Evolutionary conservation across 2,797 vertebrate genomes (phyloP).

Genomic region (Protosalanx chinensis): DNA sequence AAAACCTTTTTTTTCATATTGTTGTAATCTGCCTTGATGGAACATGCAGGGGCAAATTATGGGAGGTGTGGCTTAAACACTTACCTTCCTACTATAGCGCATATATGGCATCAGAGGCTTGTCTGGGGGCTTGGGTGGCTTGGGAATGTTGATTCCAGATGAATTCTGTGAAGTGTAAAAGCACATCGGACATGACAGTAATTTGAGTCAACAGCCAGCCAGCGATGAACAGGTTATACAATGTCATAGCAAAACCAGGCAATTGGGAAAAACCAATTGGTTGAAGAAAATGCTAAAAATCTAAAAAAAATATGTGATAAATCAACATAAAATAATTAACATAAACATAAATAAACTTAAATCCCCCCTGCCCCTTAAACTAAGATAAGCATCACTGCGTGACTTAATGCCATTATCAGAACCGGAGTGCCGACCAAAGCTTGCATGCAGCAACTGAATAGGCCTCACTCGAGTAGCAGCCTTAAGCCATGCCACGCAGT

Average conservation of each 20-base stretch:
- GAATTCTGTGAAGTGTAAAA: slow-evolving; percentile 70
- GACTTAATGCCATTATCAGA: slow-evolving; percentile 59
- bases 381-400: slow-evolving; percentile 49
- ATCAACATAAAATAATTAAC: too few species aligned
- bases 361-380: slow-evolving; percentile 11
- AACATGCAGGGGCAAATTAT: slow-evolving; percentile 37
- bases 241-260: slow-evolving; percentile 10
- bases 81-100: slow-evolving; percentile 95
- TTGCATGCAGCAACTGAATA: slow-evolving; percentile 63
- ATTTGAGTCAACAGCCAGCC: not conserved
- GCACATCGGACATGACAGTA: slow-evolving; percentile 23
- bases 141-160: slow-evolving; percentile 93
- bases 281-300: slow-evolving; percentile 4
- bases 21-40: slow-evolving; percentile 41
- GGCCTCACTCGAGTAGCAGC: slow-evolving; percentile 49
- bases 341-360: too few species aligned
- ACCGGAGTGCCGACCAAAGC: slow-evolving; percentile 54
- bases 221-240: not conserved
- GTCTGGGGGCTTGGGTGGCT: slow-evolving; percentile 93
- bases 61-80: slow-evolving; percentile 41
- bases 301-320: too few species aligned
- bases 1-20: not conserved
- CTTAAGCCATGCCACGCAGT: slow-evolving; percentile 55
- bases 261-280: slow-evolving; percentile 21
- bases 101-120: slow-evolving; percentile 97